A percentile compares a stretch with the other conserved stretches of the same genome.
Evolutionary conservation across 2,113 vertebrate genomes (phyloP).

Genomic region (Cyanoderma ruficeps): DNA sequence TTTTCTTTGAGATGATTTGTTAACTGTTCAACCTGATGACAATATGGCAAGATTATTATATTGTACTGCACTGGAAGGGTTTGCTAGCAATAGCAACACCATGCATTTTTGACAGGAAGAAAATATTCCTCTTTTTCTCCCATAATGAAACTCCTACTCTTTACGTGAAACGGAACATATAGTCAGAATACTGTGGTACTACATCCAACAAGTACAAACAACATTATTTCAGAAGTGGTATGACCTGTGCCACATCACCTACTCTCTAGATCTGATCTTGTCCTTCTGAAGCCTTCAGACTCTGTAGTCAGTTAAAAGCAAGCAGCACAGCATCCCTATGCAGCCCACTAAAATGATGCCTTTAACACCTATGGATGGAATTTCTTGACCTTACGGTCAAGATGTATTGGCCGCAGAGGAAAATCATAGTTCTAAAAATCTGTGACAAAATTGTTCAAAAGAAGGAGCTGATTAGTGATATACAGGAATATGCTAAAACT

Average conservation of each 20-base stretch:
- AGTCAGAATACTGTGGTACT: neutral
- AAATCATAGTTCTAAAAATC: neutral
- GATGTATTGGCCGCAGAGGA: neutral
- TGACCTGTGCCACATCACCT: neutral
- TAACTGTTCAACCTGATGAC: slow-evolving; percentile 87
- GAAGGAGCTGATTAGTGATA: neutral
- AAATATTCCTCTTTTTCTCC: neutral
- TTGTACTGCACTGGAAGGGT: neutral
- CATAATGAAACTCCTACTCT: neutral
- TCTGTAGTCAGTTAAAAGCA: neutral
- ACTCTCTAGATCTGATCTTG: neutral
- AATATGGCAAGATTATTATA: neutral
- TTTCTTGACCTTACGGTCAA: neutral
- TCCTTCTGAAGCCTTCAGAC: neutral
- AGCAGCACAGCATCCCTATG: neutral
- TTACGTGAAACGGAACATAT: neutral
- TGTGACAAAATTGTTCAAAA: neutral
- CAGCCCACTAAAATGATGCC: neutral
- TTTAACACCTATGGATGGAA: neutral
- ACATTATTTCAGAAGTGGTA: neutral
- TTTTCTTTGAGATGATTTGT: slow-evolving; percentile 91
- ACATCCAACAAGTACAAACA: neutral
- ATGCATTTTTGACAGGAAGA: neutral
- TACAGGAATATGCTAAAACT: neutral
- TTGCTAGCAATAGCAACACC: neutral